Evolutionary conservation across 64 coral and sea anemone genomes (phyloP), one percentile per base, ranked within the genome.

Genomic region (Stichodactyla mertensii): DNA sequence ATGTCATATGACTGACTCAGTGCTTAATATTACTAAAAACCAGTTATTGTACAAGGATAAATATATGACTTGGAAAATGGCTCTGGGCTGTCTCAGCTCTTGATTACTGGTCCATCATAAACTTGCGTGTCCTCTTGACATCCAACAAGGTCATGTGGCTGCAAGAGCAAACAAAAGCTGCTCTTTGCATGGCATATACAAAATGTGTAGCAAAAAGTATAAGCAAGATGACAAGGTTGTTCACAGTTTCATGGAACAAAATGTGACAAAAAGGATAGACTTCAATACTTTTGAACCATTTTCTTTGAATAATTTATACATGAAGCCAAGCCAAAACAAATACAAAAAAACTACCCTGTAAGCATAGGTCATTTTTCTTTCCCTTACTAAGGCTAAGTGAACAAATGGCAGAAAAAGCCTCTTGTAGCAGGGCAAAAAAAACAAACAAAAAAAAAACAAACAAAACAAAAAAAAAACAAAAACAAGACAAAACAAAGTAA

Each of bases 251-350:
- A 74, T 27, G 69, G 26, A 74, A 74, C 69, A 28, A 26, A 74
- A 31, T 74, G 9, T 58, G 69, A 74, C 69, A 74, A 31, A 74
- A 74, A 74, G 69, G 27, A 74, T n/a, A 74, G 26, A 74, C 7
- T 74, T 74, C n/a, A 74, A 74, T 69, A 74, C 22, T 74, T 74
- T 74, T 74, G 69, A 31, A 31, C 69, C 36, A 28, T 74, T 74
- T 74, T 74, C 69, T 74, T 74, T 31, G 69, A 74, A 74, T 74
- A 74, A 74, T 74, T 74, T 74, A 74, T 74, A 23, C 12, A 28
- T 66, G 62, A 66, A 66, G 62, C 62, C 19, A 66, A 66, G 20
- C 23, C 18, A 66, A 64, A 64, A 66, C 10, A 18, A 66, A 66
- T n/a, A 8, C 19, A 66, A 66, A 66, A 66, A 66, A 18, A 66